Percentiles rank a stretch among this genome's conserved stretches.
These are phyloP conservation scores for Mesorhabditis spiculigera DNA, from an alignment of 2,888 invertebrate genomes.

Conservation along the genomic window DNA sequence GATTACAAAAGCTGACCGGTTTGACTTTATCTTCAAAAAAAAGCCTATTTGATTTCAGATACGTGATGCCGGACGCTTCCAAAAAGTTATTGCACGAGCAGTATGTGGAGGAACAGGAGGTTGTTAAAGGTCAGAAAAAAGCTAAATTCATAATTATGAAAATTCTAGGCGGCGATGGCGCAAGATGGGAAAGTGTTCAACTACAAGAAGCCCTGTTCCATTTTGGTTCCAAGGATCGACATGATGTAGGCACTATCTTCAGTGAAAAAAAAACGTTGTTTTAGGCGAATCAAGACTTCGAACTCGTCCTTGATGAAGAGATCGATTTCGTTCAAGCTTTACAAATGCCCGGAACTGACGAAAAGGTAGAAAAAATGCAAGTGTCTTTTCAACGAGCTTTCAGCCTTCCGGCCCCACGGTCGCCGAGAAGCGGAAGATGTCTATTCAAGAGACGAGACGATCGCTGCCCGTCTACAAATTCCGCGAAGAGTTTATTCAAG, in stretches of 20 bases:
- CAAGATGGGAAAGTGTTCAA: slow-evolving; percentile 36
- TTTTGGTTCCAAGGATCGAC: slow-evolving; percentile 31
- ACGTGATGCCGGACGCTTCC: slow-evolving; percentile 51
- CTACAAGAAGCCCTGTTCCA: slow-evolving; percentile 25
- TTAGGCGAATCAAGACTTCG: slow-evolving; percentile 72
- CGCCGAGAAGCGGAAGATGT: slow-evolving; percentile 59
- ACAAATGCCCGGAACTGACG: slow-evolving; percentile 63
- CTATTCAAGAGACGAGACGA: slow-evolving; percentile 83
- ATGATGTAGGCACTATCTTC: neutral
- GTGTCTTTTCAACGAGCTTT: neutral
- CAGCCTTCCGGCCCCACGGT: slow-evolving; percentile 32
- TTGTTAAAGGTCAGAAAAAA: slow-evolving; percentile 18
- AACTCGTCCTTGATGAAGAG: slow-evolving; percentile 83
- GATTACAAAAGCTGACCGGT: slow-evolving; percentile 84
- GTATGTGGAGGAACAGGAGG: slow-evolving; percentile 47
- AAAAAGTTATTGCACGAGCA: slow-evolving; percentile 28
- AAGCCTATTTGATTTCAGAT: slow-evolving; percentile 23
- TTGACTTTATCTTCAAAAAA: neutral
- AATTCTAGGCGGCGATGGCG: slow-evolving; percentile 25
- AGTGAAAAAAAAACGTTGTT: slow-evolving; percentile 11
- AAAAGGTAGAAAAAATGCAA: slow-evolving; percentile 26
- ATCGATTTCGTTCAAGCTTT: slow-evolving; percentile 87
- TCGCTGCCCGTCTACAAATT: slow-evolving; percentile 92
- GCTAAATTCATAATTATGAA: neutral
- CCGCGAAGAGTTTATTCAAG: slow-evolving; percentile 79